Evolutionary conservation across 2,888 invertebrate genomes (phyloP), one percentile per base, ranked within the genome.

Genomic region (Drosophila bunnanda): DNA sequence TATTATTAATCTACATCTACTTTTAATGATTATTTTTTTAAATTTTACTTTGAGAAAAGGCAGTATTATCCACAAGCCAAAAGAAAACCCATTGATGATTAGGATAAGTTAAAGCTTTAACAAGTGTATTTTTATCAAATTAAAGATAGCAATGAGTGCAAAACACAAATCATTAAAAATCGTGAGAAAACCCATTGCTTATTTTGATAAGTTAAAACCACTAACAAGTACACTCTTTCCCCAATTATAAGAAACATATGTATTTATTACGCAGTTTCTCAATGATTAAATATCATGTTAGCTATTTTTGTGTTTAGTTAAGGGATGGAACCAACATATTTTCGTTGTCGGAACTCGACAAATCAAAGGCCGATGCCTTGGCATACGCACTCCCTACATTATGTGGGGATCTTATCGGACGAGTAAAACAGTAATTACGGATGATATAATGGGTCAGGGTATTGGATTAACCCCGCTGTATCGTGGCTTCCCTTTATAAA

Each of bases 371-470:
- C 9, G 15, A 20, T 32, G 13, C 13, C 30, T 32, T 25, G 9
- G 20, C n/a, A n/a, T n/a, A n/a, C n/a, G 32, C 20, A 9, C 20
- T 32, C 15, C 50, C 8, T 13, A n/a, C 30, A 30, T 55, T 56
- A 15, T 30, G 39, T 12, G 55, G 56, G 17, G n/a, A 15, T 55
- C 22, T 60, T 60, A 60, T 60, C 59, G 38, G 56, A 60, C 22
- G 59, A 55, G 59, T 25, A 17, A 7, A 60, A 41, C 4, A 32
- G 22, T 60, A 60, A 60, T 60, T 60, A 32, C n/a, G 25, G 56
- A 41, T 41, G 13, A 41, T 56, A 56, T 41, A 56, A 60, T 41
- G 30, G 10, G 13, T 28, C 25, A 38, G 13, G 38, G 55, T 34
- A 52, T 52, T 59, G 30, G 55, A 39, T 38, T 54, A 30, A 28